Conservation (phyloP, 2,797 vertebrate genomes). For the Tragopan temminckii region DNA sequence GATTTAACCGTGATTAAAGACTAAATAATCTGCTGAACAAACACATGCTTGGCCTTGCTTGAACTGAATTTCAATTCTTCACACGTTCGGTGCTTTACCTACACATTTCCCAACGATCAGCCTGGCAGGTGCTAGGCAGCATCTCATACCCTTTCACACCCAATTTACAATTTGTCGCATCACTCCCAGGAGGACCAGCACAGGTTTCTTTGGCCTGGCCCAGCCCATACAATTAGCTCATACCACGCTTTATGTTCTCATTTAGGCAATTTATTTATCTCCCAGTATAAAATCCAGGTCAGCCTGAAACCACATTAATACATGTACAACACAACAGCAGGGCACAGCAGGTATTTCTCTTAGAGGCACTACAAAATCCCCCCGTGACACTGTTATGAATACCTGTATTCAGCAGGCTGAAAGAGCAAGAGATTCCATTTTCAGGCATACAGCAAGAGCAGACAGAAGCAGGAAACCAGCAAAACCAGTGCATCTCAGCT, state of each 20-base stretch:
- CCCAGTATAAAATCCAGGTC: not conserved
- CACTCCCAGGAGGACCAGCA: not conserved
- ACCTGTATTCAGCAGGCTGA: not conserved
- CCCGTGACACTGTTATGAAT: not conserved
- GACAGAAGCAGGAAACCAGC: not conserved
- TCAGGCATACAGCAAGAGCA: not conserved
- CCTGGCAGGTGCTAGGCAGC: not conserved
- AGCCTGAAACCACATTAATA: not conserved
- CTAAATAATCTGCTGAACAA: conserved; percentile 45
- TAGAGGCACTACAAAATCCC: not conserved
- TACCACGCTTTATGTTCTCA: not conserved
- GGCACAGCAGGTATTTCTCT: not conserved
- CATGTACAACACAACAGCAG: not conserved
- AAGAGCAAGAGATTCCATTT: not conserved
- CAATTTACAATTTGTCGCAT: fast-evolving
- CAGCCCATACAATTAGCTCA: not conserved
- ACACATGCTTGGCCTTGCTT: not conserved
- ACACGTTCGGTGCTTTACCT: not conserved
- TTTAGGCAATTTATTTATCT: not conserved
- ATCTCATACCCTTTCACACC: not conserved
- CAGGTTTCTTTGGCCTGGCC: not conserved
- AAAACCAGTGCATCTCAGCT: not conserved
- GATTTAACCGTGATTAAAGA: conserved; percentile 60
- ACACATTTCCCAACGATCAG: not conserved
- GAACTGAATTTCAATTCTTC: conserved; percentile 11